Conservation (phyloP, 2,113 vertebrate species). For the Gymnarchus niloticus region DNA sequence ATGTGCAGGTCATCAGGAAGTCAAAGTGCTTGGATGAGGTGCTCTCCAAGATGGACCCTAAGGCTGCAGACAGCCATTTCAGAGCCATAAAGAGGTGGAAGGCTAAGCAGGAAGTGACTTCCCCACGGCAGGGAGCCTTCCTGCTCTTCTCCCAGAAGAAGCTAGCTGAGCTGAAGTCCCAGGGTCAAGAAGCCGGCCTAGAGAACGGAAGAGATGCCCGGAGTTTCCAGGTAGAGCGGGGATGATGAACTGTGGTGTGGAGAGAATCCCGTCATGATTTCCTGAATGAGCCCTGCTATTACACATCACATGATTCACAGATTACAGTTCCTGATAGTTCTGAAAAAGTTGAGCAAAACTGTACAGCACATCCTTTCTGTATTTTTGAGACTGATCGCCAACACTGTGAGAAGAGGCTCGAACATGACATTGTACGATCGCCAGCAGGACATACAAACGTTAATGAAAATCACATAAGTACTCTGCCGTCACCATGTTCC, state of each 20-base stretch:
- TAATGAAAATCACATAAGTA: not conserved
- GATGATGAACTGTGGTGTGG: no score
- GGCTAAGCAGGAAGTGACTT: conserved; percentile 54
- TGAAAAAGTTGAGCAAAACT: not conserved
- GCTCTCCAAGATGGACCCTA: conserved; percentile 68
- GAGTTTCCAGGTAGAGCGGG: conserved; percentile 61
- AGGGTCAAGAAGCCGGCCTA: conserved; percentile 25
- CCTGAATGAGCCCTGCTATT: not conserved
- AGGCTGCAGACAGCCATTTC: conserved; percentile 66
- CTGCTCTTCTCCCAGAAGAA: conserved; percentile 81
- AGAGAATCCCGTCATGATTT: not conserved
- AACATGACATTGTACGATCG: not conserved
- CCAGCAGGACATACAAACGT: not conserved
- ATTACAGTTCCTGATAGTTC: not conserved
- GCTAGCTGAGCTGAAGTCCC: conserved; percentile 58
- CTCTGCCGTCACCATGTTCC: not conserved
- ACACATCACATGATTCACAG: not conserved
- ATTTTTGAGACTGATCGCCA: not conserved
- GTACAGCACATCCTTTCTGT: not conserved
- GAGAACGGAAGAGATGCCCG: conserved; percentile 57
- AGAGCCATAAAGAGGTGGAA: conserved; percentile 77
- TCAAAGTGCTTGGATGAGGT: conserved; percentile 75
- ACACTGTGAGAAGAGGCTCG: not conserved
- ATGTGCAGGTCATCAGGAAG: conserved; percentile 74
- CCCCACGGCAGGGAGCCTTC: conserved; percentile 71